These are phyloP conservation scores for Lithophane leautieri DNA, from an alignment of 2,888 invertebrate genomes.

Conservation along the genomic window DNA sequence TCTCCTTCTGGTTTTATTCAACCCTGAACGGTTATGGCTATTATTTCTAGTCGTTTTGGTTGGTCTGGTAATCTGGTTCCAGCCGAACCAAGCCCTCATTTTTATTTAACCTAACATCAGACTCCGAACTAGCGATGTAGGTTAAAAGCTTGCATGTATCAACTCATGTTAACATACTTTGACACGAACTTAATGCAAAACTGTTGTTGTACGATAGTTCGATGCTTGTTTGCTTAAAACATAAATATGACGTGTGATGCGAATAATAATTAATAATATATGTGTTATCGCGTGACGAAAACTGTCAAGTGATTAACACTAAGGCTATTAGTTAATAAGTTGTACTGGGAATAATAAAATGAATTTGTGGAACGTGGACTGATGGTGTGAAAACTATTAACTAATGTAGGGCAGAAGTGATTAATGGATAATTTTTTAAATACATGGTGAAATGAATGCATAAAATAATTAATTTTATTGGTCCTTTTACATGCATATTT, in stretches of 20 bases:
- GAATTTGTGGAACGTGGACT: background rate
- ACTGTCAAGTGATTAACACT: constrained; percentile 20
- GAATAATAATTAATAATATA: constrained; percentile 2
- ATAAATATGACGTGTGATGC: constrained; percentile 24
- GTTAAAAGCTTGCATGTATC: constrained; percentile 50
- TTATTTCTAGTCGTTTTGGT: background rate
- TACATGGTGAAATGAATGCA: no score
- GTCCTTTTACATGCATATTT: no score
- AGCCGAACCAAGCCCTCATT: background rate
- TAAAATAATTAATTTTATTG: no score
- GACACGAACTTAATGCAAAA: constrained; percentile 47
- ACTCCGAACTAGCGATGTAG: constrained; percentile 10
- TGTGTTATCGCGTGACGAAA: constrained; percentile 17
- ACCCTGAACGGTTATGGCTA: no score
- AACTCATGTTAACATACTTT: constrained; percentile 15
- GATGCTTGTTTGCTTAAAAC: background rate
- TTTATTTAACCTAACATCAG: constrained; percentile 15
- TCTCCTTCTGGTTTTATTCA: no score
- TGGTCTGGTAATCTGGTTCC: constrained; percentile 6
- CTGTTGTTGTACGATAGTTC: constrained; percentile 25
- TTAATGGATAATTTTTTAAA: background rate
- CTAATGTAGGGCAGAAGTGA: background rate
- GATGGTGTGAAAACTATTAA: background rate
- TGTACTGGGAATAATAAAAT: constrained; percentile 8
- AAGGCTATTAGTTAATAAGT: constrained; percentile 3